phyloP scores from a whole-genome alignment of 2,113 vertebrate species.

The Suricata suricatta region DNA sequence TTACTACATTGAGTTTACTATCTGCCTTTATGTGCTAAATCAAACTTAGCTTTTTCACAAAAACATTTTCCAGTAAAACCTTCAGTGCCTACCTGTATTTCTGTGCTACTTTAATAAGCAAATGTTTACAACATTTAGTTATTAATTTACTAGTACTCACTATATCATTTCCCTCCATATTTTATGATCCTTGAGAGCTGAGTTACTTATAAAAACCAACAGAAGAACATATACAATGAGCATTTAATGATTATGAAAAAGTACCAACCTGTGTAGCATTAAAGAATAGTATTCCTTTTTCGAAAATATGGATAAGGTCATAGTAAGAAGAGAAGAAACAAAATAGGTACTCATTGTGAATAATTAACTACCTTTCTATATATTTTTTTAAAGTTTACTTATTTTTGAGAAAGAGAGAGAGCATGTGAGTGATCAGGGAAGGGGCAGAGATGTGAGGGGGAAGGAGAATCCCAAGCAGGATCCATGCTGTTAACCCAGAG shows the following conservation, averaged over 20 bases:
- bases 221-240: not conserved
- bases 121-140: not conserved
- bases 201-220: not conserved
- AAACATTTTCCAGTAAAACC: not conserved
- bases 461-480: no score
- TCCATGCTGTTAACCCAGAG: no score
- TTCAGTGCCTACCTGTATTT: not conserved
- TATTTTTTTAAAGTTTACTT: no score
- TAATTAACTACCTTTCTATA: not conserved
- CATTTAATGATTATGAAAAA: not conserved
- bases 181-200: not conserved
- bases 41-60: not conserved
- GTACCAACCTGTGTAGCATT: not conserved
- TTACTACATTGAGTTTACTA: not conserved
- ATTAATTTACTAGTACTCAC: not conserved
- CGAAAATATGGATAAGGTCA: conserved; percentile 8
- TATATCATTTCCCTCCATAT: not conserved
- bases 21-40: not conserved
- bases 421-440: no score
- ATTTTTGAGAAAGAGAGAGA: no score
- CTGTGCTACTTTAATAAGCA: not conserved
- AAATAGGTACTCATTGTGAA: not conserved
- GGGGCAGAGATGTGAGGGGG: no score
- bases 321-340: not conserved
- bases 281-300: not conserved